Evolutionary conservation across 35 echinoderm and acorn worm species (phyloP), one percentile per base, ranked within the genome.

Genomic region (Diadema setosum): DNA sequence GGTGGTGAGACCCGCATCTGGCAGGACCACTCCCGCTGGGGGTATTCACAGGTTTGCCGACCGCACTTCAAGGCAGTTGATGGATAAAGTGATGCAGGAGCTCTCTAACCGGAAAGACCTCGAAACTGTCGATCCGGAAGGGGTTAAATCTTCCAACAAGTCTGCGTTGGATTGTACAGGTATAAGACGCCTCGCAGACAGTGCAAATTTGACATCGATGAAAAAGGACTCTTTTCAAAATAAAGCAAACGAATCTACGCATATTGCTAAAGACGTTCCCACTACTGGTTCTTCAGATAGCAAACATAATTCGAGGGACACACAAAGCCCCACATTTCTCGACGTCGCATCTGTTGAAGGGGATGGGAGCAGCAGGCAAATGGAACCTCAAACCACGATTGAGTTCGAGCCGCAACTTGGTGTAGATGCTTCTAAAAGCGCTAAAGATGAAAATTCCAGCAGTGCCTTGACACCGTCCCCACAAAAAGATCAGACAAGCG

Each of bases 61-160:
- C 35, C 91, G 78, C 21, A 84, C 86, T 30, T 83, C 95, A 18
- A 88, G 91, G 42, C 36, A 45, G 26, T 45, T 97, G 31, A 60
- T 97, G 32, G 84, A 84, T 14, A 39, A 23, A 25, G 95, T 45
- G 4, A 82, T 93, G 44, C 87, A 97, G 46, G 95, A 97, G 58
- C 59, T 97, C 11, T 90, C 95, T 17, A 97, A 93, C 73, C 39
- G 88, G 39, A 45, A 86, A 1, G 61, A 76, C 39, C 75, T 87
- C 20, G 63, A 29, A 6, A 3, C 63, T 3, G 20, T 58, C 45
- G n/a, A n/a, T n/a, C n/a, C n/a, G n/a, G n/a, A n/a, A n/a, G n/a
- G n/a, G n/a, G n/a, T n/a, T n/a, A n/a, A n/a, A n/a, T n/a, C n/a
- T n/a, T n/a, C n/a, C n/a, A n/a, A n/a, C n/a, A n/a, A n/a, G n/a